Conservation (phyloP, 2,113 vertebrate genomes). For the Atherinomorus stipes region DNA sequence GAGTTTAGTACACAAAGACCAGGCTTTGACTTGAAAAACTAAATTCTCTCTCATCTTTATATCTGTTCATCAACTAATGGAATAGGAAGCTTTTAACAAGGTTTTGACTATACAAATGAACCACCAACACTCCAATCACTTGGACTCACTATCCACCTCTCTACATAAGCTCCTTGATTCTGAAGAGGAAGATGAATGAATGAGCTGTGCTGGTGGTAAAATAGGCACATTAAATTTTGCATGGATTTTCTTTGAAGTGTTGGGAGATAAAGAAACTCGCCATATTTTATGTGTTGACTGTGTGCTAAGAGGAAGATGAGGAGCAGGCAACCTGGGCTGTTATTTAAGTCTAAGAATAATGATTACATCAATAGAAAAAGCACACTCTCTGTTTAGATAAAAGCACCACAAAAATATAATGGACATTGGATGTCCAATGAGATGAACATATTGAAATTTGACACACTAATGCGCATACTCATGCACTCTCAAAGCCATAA, state of each 20-base stretch:
- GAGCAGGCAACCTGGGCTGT: background rate
- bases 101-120: too few relatives aligned
- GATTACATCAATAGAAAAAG: too few relatives aligned
- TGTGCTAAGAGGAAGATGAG: conserved; percentile 10
- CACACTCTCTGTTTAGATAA: background rate
- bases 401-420: too few relatives aligned
- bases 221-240: conserved; percentile 62
- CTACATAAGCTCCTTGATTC: conserved; percentile 16
- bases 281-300: conserved; percentile 55
- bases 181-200: conserved; percentile 33
- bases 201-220: conserved; percentile 54
- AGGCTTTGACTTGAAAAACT: too few relatives aligned
- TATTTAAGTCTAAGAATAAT: background rate
- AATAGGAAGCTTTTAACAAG: too few relatives aligned
- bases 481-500: too few relatives aligned
- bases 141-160: conserved; percentile 12
- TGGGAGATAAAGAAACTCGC: conserved; percentile 66
- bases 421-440: too few relatives aligned
- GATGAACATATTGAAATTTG: too few relatives aligned
- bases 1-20: too few relatives aligned
- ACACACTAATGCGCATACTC: too few relatives aligned
- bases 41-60: too few relatives aligned
- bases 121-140: background rate
- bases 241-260: conserved; percentile 78
- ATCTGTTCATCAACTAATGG: too few relatives aligned